These are phyloP conservation scores for Henricia sp. DNA, from an alignment of 53 echinoderm and acorn worm species.

Conservation along the genomic window DNA sequence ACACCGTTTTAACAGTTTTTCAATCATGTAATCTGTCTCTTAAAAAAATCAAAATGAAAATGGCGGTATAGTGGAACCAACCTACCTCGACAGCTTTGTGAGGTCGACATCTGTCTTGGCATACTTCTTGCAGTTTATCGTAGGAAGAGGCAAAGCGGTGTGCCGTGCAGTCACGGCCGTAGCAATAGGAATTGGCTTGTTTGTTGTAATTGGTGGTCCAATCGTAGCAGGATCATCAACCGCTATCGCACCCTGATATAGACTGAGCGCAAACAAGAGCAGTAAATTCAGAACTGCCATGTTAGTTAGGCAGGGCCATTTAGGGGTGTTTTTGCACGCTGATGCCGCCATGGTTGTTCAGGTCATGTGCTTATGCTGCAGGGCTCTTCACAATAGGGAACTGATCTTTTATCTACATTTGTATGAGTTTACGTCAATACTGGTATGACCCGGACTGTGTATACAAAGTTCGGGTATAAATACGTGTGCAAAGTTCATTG, in stretches of 20 bases:
- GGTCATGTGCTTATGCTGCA: conserved; percentile 21
- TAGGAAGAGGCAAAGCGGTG: too few species aligned
- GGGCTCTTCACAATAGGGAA: too few species aligned
- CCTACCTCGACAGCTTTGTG: too few species aligned
- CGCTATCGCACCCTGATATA: not conserved
- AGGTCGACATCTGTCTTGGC: too few species aligned
- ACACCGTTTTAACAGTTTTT: too few species aligned
- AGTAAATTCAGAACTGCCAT: not conserved
- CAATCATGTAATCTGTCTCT: too few species aligned
- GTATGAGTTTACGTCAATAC: not conserved
- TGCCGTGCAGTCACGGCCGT: too few species aligned
- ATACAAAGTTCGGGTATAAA: not conserved
- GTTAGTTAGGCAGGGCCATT: not conserved
- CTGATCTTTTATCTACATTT: not conserved
- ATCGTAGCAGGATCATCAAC: not conserved
- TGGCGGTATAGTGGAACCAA: too few species aligned
- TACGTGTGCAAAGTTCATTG: too few species aligned
- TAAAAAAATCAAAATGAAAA: too few species aligned
- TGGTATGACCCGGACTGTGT: not conserved
- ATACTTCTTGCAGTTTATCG: too few species aligned
- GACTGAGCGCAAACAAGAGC: not conserved
- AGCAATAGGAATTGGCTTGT: not conserved
- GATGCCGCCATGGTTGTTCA: not conserved
- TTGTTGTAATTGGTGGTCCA: not conserved
- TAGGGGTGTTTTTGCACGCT: not conserved